Evolutionary conservation across 2,113 vertebrate species (phyloP), one percentile per base, ranked within the genome.

Genomic region (Scomber japonicus): DNA sequence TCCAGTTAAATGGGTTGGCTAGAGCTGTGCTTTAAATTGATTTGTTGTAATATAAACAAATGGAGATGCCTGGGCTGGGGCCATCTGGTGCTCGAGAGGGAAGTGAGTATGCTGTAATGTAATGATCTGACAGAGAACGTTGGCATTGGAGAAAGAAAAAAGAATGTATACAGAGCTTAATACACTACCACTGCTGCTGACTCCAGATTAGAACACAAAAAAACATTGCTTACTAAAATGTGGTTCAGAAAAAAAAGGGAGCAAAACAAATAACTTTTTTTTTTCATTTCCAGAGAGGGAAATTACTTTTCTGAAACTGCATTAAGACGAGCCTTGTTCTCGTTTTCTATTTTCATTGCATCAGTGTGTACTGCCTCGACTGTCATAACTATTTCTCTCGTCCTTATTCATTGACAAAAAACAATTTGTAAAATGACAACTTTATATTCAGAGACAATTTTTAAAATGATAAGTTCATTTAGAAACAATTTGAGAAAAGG

Each of bases 21-120:
- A 79, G 73, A 81, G 49, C 61, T 71, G 48, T n/a, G 66, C 66
- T 88, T 86, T 91, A 89, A 89, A 88, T 90, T 89, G 83, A 92
- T 88, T 88, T 88, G 84, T 82, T 83, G 48, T 75, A 68, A 86
- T 78, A 65, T 57, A 86, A 89, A 90, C 75, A 88, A 88, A 85
- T 84, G 78, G 72, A 80, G 74, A 80, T 62, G 81, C 55, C 74
- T 85, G 80, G 50, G 75, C 81, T 73, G 65, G 71, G 74, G 87
- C 87, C 90, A 90, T 92, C 83, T 88, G 88, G 27, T 81, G 81
- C 71, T 80, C 16, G 61, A 80, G 84, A 80, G 66, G 57, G 30
- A 85, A 80, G 63, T 17, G 77, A 73, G 78, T 71, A 63, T 64
- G 75, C 81, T 83, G 80, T 80, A 85, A 92, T 87, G 82, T 78